Evolutionary conservation across 2,888 invertebrate genomes (phyloP).

Genomic region (Drosophila bunnanda): DNA sequence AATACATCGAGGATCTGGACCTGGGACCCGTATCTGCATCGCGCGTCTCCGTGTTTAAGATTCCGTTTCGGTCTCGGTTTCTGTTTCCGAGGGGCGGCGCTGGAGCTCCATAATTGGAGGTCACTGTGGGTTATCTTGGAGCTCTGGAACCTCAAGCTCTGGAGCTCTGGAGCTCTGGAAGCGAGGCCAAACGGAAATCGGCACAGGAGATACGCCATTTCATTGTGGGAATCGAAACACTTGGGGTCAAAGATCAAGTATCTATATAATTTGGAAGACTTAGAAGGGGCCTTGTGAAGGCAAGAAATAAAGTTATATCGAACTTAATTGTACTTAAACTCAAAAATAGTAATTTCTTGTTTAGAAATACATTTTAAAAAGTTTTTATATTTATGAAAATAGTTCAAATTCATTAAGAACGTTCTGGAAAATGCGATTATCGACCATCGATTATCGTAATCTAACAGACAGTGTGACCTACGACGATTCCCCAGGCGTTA

Average conservation of each 20-base stretch:
- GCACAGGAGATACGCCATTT: constrained; percentile 2
- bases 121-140: constrained; percentile 16
- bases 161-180: constrained; percentile 1
- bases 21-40: constrained; percentile 23
- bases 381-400: too few species aligned
- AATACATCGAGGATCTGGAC: constrained; percentile 16
- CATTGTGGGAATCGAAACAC: constrained; percentile 13
- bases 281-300: neutral
- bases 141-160: neutral
- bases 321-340: too few species aligned
- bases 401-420: too few species aligned
- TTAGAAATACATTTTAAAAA: too few species aligned
- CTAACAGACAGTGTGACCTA: constrained; percentile 31
- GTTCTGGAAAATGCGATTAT: neutral
- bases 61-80: constrained; percentile 1
- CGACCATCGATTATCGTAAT: constrained; percentile 2
- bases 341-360: too few species aligned
- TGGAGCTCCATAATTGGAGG: constrained; percentile 22
- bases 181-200: constrained; percentile 23
- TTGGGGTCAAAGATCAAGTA: constrained; percentile 3
- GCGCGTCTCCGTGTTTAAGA: neutral
- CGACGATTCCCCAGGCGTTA: constrained; percentile 8
- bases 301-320: neutral
- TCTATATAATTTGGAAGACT: neutral
- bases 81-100: constrained; percentile 25